These are phyloP conservation scores for Thinocorus orbignyianus DNA, from an alignment of 2,113 vertebrate genomes.

Conservation along the genomic window DNA sequence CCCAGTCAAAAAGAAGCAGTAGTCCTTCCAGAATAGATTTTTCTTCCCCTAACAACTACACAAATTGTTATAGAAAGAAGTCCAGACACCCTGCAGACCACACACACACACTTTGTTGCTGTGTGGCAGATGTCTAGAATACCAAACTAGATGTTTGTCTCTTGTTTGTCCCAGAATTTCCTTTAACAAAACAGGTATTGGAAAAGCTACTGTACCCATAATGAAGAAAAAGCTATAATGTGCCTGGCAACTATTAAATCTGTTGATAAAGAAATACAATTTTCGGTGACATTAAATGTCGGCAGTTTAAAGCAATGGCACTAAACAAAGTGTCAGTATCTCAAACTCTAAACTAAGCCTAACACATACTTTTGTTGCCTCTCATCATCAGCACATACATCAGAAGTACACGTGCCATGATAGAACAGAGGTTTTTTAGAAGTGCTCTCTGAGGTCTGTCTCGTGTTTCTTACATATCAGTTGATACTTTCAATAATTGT, in stretches of 20 bases:
- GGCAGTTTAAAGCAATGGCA: not conserved
- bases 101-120: not conserved
- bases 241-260: not conserved
- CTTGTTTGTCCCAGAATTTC: not conserved
- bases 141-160: not conserved
- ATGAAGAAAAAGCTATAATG: not conserved
- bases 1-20: slow-evolving; percentile 25
- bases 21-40: not conserved
- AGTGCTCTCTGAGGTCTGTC: not conserved
- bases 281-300: not conserved
- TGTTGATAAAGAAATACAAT: not conserved
- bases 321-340: not conserved
- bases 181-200: not conserved
- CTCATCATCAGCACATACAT: not conserved
- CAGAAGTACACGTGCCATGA: not conserved
- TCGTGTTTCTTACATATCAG: not conserved
- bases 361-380: not conserved
- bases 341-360: not conserved
- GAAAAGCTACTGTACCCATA: not conserved
- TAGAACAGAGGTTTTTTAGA: not conserved
- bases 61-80: not conserved
- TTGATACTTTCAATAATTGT: not conserved
- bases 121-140: not conserved
- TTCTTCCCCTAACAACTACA: not conserved
- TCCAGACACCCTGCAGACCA: not conserved